phyloP scores from a whole-genome alignment of 1,140 invertebrate species.

The Drosophila pruinosa region DNA sequence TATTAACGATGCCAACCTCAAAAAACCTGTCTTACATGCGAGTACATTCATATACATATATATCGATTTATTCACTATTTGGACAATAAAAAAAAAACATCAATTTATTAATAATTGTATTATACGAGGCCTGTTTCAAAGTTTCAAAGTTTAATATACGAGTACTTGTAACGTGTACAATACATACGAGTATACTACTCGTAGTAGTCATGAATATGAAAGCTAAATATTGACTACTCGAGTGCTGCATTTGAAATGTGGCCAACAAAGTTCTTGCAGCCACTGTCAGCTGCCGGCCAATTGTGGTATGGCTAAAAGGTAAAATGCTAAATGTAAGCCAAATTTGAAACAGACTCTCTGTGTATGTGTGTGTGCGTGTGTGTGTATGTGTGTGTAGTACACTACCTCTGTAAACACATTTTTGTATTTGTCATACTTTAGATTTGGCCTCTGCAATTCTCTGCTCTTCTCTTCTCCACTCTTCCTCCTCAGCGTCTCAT shows the following conservation, averaged over 20 bases:
- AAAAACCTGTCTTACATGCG: slow-evolving; percentile 29
- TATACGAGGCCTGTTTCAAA: slow-evolving; percentile 23
- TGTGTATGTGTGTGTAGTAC: slow-evolving; percentile 16
- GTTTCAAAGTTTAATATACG: not conserved
- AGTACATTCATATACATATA: slow-evolving; percentile 30
- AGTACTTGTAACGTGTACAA: not conserved
- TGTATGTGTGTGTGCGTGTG: slow-evolving; percentile 15
- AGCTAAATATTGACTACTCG: slow-evolving; percentile 13
- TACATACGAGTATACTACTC: not conserved
- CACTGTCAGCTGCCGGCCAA: not conserved
- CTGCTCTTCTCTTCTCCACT: slow-evolving; percentile 1
- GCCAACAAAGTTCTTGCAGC: not conserved
- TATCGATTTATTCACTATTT: slow-evolving; percentile 48
- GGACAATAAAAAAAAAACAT: slow-evolving; percentile 54
- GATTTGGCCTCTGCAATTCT: slow-evolving; percentile 66
- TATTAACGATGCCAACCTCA: slow-evolving; percentile 27
- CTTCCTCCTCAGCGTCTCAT: not conserved
- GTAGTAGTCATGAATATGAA: slow-evolving; percentile 6
- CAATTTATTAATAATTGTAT: slow-evolving; percentile 18
- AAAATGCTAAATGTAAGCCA: slow-evolving; percentile 4
- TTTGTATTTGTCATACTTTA: slow-evolving; percentile 66
- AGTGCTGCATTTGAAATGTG: slow-evolving; percentile 7
- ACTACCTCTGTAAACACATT: slow-evolving; percentile 34
- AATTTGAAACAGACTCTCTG: slow-evolving; percentile 30
- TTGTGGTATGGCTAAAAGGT: not conserved